Base-by-base conservation (phyloP, 2,888 invertebrate species). In the Campoletis raptor region DNA sequence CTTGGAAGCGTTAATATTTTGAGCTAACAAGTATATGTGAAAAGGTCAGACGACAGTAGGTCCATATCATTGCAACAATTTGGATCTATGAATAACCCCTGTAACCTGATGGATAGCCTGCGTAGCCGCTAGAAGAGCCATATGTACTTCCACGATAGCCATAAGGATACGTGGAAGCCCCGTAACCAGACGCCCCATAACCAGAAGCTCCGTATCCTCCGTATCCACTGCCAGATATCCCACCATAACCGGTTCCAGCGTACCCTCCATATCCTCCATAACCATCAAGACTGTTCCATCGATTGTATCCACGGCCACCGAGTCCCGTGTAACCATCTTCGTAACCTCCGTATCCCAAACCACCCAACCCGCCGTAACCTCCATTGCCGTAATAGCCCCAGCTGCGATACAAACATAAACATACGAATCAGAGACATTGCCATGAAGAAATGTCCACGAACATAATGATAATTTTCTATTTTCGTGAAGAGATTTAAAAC, bases 201-300 rank as follows among this genome's bases (percentile, higher is more conserved):
- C 79, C 80, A 5, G 74, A 74, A 30, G 78, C 77, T 18, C 84
- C 80, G n/a, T 81, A 83, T 36, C 79, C 64, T 37, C 89, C 88
- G 70, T 86, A 89, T 61, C 89, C 89, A 69, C 30, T 76, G n/a
- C 81, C 80, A 45, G 54, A 18, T 2, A 61, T 57, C 81, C 95
- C 95, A 88, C 95, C 96, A 89, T 96, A 96, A 5, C 96, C 95
- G 5, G 94, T 94, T 77, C 84, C 83, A 76, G 48, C 48, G 57
- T 85, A 88, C 6, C 90, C 90, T 21, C 82, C 88, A 30, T 85
- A 86, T 21, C 90, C 89, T 1, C 87, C 86, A 45, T 91, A 90
- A 77, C 88, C 86, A n/a, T 81, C 85, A 18, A 83, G 77, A 12
- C 40, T 67, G 54, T 67, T 79, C 74, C 74, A 85, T n/a, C 82